Evolutionary conservation across 2,888 invertebrate species (phyloP).

Genomic region (Monochamus alternatus): DNA sequence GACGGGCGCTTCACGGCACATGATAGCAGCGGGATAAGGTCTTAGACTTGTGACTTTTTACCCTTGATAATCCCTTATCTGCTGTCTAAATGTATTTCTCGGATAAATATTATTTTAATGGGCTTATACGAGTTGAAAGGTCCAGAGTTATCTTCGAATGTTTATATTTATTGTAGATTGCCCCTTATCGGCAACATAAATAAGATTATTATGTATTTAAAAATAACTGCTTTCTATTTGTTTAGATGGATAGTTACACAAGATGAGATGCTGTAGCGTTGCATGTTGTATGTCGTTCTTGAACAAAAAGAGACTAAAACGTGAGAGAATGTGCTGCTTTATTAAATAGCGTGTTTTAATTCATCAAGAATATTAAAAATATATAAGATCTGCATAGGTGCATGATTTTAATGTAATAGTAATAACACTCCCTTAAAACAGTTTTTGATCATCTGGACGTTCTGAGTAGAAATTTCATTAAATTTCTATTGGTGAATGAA

Average conservation of each 20-base stretch:
- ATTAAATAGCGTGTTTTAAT: too few species aligned
- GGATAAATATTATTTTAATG: constrained; percentile 53
- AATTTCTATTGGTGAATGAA: too few species aligned
- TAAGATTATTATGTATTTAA: constrained; percentile 44
- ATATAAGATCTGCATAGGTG: too few species aligned
- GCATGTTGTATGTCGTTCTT: background rate
- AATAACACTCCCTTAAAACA: too few species aligned
- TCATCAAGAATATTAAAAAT: too few species aligned
- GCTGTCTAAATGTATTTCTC: constrained; percentile 51
- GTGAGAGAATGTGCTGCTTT: too few species aligned
- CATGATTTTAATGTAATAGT: too few species aligned
- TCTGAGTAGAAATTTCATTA: too few species aligned
- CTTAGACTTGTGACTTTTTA: constrained; percentile 53
- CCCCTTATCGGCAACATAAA: constrained; percentile 47
- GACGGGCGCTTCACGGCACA: background rate
- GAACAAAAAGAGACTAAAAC: too few species aligned
- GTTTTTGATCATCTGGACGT: too few species aligned
- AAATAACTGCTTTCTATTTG: constrained; percentile 37
- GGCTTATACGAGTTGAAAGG: constrained; percentile 52
- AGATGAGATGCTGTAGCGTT: background rate
- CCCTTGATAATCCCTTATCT: constrained; percentile 54
- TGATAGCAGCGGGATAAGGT: constrained; percentile 39
- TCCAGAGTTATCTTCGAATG: constrained; percentile 45
- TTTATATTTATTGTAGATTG: constrained; percentile 50
- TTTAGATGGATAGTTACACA: constrained; percentile 19